Percentiles rank a stretch among this genome's conserved stretches.
phyloP scores from a whole-genome alignment of 2,113 vertebrate species.

The Malurus melanocephalus region DNA sequence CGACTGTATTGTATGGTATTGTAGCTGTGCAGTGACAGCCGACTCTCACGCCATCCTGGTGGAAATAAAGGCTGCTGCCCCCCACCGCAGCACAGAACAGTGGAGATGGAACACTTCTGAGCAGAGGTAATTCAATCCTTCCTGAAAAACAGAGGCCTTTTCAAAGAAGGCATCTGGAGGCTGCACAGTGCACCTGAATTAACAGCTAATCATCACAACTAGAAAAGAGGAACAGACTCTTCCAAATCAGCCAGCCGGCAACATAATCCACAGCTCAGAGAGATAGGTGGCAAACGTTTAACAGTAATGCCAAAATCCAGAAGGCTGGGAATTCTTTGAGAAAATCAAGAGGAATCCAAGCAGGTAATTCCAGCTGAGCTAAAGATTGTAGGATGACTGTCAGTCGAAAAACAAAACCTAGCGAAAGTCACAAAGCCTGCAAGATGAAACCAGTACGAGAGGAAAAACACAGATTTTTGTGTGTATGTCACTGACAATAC shows the following conservation, averaged over 20 bases:
- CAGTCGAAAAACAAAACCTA: background rate
- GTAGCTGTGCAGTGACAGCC: background rate
- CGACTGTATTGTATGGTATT: background rate
- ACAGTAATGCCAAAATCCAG: slow-evolving; percentile 4
- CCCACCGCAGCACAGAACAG: background rate
- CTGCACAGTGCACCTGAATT: background rate
- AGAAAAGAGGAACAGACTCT: background rate
- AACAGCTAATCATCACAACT: background rate
- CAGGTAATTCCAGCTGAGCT: slow-evolving; percentile 25
- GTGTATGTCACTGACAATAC: background rate
- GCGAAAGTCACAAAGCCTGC: background rate
- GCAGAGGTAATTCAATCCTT: background rate
- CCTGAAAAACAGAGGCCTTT: background rate
- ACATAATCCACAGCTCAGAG: slow-evolving; percentile 14
- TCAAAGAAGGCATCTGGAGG: slow-evolving; percentile 19
- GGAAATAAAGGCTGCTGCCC: slow-evolving; percentile 4
- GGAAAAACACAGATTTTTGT: background rate
- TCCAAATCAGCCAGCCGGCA: background rate
- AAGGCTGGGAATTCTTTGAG: slow-evolving; percentile 4
- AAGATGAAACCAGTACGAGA: background rate
- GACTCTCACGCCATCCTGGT: background rate
- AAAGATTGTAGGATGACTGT: background rate
- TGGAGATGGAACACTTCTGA: background rate
- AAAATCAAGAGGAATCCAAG: slow-evolving; percentile 8
- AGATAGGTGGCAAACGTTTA: background rate